Evolutionary conservation across 2,113 vertebrate species (phyloP).

Genomic region (Dermatemys mawii): DNA sequence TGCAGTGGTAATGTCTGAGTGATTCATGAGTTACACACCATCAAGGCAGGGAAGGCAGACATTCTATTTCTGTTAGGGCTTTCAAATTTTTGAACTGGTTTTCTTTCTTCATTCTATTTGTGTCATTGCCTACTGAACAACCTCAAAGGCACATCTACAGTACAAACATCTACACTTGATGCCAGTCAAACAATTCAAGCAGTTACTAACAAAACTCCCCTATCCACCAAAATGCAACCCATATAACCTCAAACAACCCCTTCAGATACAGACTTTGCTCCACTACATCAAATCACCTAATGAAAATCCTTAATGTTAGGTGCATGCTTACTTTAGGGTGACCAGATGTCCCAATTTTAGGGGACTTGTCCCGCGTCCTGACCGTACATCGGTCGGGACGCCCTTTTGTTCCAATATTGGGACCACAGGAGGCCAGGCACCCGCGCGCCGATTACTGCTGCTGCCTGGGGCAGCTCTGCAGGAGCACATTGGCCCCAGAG

Average conservation of each 20-base stretch:
- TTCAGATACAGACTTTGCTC: not conserved
- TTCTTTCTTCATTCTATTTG: not conserved
- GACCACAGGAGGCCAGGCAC: no score
- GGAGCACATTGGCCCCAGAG: no score
- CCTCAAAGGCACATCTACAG: not conserved
- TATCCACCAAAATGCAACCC: not conserved
- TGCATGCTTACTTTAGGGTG: not conserved
- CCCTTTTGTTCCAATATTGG: no score
- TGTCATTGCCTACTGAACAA: not conserved
- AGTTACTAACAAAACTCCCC: not conserved
- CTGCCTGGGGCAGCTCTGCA: no score
- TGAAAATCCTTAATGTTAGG: not conserved
- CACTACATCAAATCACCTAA: not conserved
- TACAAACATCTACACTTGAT: not conserved
- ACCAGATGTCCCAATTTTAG: no score
- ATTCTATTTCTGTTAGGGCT: no score
- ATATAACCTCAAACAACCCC: not conserved
- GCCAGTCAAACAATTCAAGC: not conserved
- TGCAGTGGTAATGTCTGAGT: not conserved
- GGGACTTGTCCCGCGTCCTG: no score
- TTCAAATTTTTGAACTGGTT: no score
- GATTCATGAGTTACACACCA: not conserved
- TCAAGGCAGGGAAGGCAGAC: not conserved
- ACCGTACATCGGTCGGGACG: no score
- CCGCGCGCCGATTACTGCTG: no score